A percentile compares a stretch with the other conserved stretches of the same genome.
Conservation (phyloP, 2,797 vertebrate species). For the Tenualosa ilisha region DNA sequence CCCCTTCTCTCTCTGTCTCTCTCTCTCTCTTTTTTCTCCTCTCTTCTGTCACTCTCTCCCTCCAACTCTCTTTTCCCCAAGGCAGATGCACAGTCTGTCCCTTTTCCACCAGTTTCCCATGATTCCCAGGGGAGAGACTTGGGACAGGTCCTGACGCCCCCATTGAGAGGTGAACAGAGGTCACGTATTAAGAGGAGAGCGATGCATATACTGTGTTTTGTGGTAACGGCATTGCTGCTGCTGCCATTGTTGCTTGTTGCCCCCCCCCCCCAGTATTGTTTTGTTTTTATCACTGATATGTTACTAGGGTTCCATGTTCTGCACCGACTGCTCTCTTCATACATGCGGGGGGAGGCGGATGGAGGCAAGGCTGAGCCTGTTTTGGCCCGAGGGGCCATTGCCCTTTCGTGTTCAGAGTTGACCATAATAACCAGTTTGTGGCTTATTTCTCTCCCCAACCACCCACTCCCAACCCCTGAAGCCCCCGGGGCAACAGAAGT, state of each 20-base stretch:
- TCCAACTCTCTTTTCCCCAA: slow-evolving; percentile 52
- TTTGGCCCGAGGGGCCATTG: slow-evolving; percentile 23
- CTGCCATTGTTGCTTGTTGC: not conserved
- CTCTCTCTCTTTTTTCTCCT: not conserved
- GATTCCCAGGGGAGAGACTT: slow-evolving; percentile 70
- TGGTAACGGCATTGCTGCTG: slow-evolving; percentile 33
- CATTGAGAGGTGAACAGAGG: slow-evolving; percentile 52
- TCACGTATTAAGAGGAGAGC: slow-evolving; percentile 66
- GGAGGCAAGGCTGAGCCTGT: not conserved
- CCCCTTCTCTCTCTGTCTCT: slow-evolving; percentile 42
- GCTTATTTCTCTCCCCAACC: slow-evolving; percentile 47
- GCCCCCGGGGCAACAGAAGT: slow-evolving; percentile 51
- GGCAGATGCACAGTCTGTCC: slow-evolving; percentile 74
- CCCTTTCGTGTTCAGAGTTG: slow-evolving; percentile 34
- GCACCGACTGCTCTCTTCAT: slow-evolving; percentile 10
- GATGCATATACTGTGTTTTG: slow-evolving; percentile 71
- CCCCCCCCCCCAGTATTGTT: not conserved
- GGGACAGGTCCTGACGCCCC: slow-evolving; percentile 71
- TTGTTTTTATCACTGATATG: slow-evolving; percentile 52
- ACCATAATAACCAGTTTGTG: slow-evolving; percentile 49
- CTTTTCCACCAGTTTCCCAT: slow-evolving; percentile 68
- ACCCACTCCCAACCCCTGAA: not conserved
- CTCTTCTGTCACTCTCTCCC: slow-evolving; percentile 7
- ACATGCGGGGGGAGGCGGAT: not conserved
- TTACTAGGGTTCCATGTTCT: slow-evolving; percentile 47